Conservation (phyloP, 2,888 invertebrate genomes). For the Tetrapedia diversipes region DNA sequence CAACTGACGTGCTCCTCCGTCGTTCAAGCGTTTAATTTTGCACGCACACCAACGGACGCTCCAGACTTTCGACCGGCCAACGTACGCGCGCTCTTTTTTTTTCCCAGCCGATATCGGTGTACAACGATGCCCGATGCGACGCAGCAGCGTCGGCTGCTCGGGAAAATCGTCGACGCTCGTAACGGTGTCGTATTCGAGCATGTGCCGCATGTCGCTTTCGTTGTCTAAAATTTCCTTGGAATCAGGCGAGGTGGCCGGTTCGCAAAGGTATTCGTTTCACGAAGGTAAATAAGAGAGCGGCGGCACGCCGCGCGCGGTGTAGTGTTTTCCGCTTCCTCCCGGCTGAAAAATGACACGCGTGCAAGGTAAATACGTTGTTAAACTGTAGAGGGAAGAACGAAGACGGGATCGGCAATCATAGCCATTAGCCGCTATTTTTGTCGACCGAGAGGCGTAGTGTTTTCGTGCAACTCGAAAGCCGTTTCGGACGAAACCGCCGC, state of each 20-base stretch:
- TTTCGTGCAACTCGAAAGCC: slow-evolving; percentile 63
- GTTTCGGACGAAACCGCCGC: slow-evolving; percentile 44
- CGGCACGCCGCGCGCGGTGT: slow-evolving; percentile 36
- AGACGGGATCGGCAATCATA: slow-evolving; percentile 68
- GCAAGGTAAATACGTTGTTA: slow-evolving; percentile 61
- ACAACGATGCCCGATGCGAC: background rate
- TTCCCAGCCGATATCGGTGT: too few species aligned
- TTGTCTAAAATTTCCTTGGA: slow-evolving; percentile 58
- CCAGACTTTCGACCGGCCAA: too few species aligned
- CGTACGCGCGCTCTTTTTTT: too few species aligned
- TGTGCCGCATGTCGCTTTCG: slow-evolving; percentile 15
- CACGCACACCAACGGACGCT: too few species aligned
- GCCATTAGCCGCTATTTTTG: slow-evolving; percentile 72
- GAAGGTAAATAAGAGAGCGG: slow-evolving; percentile 51
- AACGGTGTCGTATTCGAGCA: slow-evolving; percentile 31
- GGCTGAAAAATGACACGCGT: slow-evolving; percentile 62
- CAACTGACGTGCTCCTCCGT: too few species aligned
- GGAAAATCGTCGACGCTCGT: slow-evolving; percentile 21
- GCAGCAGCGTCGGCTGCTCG: background rate
- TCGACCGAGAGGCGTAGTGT: slow-evolving; percentile 67
- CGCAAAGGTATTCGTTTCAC: slow-evolving; percentile 57
- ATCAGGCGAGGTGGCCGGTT: slow-evolving; percentile 41
- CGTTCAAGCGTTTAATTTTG: too few species aligned
- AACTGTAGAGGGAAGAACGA: slow-evolving; percentile 34
- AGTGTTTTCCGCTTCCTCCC: slow-evolving; percentile 55